These are phyloP conservation scores for Tapirus terrestris DNA, from an alignment of 2,113 vertebrate species.

Conservation along the genomic window DNA sequence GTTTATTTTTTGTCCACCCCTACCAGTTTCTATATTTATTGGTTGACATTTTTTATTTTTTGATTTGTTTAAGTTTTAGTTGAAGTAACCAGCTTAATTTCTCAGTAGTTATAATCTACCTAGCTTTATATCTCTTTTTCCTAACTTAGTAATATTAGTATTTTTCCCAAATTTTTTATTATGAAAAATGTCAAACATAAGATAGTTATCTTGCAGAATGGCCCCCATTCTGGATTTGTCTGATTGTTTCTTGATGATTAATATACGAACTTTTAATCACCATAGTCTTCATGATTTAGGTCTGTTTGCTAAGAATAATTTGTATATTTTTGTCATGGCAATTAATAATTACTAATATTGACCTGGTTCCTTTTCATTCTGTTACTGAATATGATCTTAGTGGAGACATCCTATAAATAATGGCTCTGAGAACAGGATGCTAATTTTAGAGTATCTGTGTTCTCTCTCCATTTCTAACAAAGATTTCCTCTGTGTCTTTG, in stretches of 20 bases:
- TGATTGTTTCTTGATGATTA: neutral
- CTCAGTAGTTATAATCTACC: neutral
- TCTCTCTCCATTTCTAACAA: slow-evolving; percentile 11
- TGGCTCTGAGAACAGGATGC: neutral
- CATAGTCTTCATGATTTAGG: neutral
- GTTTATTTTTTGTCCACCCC: neutral
- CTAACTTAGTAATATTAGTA: slow-evolving; percentile 16
- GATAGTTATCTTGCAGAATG: neutral
- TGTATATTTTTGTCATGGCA: neutral
- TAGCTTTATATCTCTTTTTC: slow-evolving; percentile 26
- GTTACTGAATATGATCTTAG: slow-evolving; percentile 16
- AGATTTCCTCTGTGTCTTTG: neutral
- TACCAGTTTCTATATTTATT: slow-evolving; percentile 11
- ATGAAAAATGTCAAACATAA: slow-evolving; percentile 34
- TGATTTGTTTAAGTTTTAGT: slow-evolving; percentile 40
- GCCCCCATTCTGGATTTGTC: neutral
- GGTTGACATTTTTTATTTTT: neutral
- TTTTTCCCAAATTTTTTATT: neutral
- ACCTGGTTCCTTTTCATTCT: neutral
- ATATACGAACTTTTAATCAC: slow-evolving; percentile 25
- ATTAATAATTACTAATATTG: neutral
- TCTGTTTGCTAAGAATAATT: slow-evolving; percentile 20
- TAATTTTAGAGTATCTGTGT: slow-evolving; percentile 36
- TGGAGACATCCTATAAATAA: neutral
- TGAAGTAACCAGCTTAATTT: slow-evolving; percentile 28